Evolutionary conservation across 2,888 invertebrate species (phyloP).

Genomic region (Ochlodes sylvanus): DNA sequence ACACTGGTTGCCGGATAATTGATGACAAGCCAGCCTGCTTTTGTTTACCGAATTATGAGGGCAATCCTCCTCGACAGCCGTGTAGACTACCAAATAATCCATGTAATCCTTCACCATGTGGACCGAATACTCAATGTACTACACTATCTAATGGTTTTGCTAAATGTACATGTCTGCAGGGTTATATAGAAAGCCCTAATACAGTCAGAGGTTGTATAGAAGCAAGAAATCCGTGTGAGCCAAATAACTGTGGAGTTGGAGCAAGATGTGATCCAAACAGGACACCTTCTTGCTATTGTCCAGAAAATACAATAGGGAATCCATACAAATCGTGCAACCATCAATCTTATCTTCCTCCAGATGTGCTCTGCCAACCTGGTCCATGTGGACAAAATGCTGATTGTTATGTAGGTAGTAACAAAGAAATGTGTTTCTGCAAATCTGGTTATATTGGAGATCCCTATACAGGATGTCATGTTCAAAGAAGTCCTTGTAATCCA

Average conservation of each 20-base stretch:
- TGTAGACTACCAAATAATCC: slow-evolving; percentile 91
- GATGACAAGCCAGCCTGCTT: slow-evolving; percentile 92
- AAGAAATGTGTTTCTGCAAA: slow-evolving; percentile 93
- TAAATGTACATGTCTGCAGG: slow-evolving; percentile 93
- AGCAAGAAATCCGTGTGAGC: slow-evolving; percentile 92
- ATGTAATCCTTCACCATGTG: slow-evolving; percentile 94
- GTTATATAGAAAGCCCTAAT: slow-evolving; percentile 94
- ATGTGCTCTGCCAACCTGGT: slow-evolving; percentile 90
- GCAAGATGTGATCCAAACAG: slow-evolving; percentile 92
- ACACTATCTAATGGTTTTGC: slow-evolving; percentile 91
- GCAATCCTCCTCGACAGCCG: slow-evolving; percentile 90
- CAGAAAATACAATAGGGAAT: slow-evolving; percentile 92
- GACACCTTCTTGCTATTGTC: slow-evolving; percentile 93
- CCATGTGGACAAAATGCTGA: slow-evolving; percentile 93
- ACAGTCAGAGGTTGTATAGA: slow-evolving; percentile 94
- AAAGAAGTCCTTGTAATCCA: slow-evolving; percentile 90
- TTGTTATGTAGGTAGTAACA: slow-evolving; percentile 92
- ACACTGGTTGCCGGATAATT: slow-evolving; percentile 92
- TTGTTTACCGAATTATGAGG: slow-evolving; percentile 94
- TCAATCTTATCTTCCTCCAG: slow-evolving; percentile 81
- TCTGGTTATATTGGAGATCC: slow-evolving; percentile 91
- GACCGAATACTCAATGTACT: slow-evolving; percentile 94
- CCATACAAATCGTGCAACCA: slow-evolving; percentile 91
- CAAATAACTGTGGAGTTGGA: slow-evolving; percentile 91
- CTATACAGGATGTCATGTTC: slow-evolving; percentile 89